phyloP scores from a whole-genome alignment of 2,113 vertebrate genomes.

The Pelodiscus sinensis region DNA sequence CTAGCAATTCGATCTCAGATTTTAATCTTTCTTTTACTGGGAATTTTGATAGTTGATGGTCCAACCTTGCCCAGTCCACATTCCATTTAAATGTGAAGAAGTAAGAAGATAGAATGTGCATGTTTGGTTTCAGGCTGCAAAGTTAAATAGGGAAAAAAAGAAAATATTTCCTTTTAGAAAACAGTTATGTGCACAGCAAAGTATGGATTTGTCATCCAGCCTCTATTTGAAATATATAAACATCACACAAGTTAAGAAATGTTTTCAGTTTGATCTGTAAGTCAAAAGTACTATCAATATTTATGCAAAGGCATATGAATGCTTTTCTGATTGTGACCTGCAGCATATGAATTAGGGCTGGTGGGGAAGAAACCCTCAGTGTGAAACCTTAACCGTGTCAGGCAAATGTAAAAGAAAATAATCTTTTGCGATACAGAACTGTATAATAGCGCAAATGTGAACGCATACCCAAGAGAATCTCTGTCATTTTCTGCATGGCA shows the following conservation, averaged over 20 bases:
- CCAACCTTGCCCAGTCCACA: conserved; percentile 1
- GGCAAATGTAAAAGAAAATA: neutral
- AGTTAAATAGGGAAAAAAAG: neutral
- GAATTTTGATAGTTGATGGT: conserved; percentile 33
- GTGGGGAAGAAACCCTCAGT: neutral
- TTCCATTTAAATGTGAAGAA: neutral
- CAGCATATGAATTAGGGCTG: neutral
- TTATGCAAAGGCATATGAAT: neutral
- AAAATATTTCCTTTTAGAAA: neutral
- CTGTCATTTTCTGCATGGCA: neutral
- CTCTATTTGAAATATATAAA: conserved; percentile 1
- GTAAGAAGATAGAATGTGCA: neutral
- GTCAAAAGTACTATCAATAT: neutral
- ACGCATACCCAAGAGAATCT: neutral
- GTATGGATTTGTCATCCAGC: neutral
- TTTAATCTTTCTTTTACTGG: conserved; percentile 56
- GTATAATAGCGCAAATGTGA: neutral
- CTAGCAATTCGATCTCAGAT: conserved; percentile 50
- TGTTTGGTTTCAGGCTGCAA: neutral
- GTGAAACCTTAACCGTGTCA: neutral
- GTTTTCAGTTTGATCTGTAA: conserved; percentile 7
- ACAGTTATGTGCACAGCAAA: neutral
- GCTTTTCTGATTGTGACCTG: neutral
- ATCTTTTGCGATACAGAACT: neutral
- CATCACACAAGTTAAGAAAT: neutral